Evolutionary conservation across 2,888 invertebrate genomes (phyloP), one percentile per base, ranked within the genome.

Genomic region (Mimachlamys varia): DNA sequence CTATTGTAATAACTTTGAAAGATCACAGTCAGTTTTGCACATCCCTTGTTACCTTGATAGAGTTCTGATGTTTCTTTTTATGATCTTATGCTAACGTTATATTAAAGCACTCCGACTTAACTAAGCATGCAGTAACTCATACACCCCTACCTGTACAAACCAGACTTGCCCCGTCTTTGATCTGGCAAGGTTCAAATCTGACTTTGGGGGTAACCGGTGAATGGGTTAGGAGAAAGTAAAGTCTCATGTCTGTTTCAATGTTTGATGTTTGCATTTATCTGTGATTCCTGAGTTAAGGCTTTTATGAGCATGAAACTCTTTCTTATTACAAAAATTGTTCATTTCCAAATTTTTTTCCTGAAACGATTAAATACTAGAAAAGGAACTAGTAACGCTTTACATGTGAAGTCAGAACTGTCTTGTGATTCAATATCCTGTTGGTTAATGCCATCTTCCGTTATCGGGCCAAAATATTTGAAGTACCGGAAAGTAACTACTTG

Each of bases 1-100:
- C 2, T 76, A 33, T 76, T 76, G 27, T 15, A 27, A 33, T 76
- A 76, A 76, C 76, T 76, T 13, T 33, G 17, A 76, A 27, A 33
- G 33, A 76, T 76, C 76, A 76, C 76, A 76, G 76, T 27, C 76
- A 76, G 76, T 76, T 58, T 76, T 76, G 76, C 76, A 76, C 76
- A 76, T 76, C 76, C 33, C 76, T 58, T 33, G 27, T 76, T 76
- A 76, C 76, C 76, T 33, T 12, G 27, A 22, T 58, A 76, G 10
- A 76, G 33, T 22, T 76, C 17, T 76, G 76, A 76, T 27, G 27
- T 76, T 12, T 10, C 10, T 7, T 62, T n/a, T 76, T 22, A 33
- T 76, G 76, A 10, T 76, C 76, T 33, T 76, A 76, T 33, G 33
- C 76, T 33, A 62, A 44, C 44, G 44, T 44, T 62, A 33, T 58